These are phyloP conservation scores for Vanessa atalanta DNA, from an alignment of 1,140 invertebrate species.

Conservation along the genomic window DNA sequence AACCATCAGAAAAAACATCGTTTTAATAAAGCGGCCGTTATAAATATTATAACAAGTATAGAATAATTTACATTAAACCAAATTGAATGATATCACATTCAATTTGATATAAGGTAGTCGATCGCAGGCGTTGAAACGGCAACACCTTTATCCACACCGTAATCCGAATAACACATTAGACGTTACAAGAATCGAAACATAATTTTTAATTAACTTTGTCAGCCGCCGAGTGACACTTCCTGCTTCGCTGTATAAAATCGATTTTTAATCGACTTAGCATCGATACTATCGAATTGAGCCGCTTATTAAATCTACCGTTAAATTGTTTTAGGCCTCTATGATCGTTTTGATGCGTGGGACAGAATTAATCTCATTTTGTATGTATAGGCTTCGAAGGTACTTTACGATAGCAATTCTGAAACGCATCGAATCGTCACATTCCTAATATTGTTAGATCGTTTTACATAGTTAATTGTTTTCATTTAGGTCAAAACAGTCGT, in stretches of 20 bases:
- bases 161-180: conserved; percentile 14
- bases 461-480: too few relatives aligned
- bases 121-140: conserved; percentile 4
- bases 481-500: too few relatives aligned
- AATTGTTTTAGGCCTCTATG: conserved; percentile 40
- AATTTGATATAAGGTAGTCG: neutral
- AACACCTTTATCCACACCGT: neutral
- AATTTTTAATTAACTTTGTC: conserved; percentile 52
- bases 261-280: conserved; percentile 49
- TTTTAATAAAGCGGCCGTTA: too few relatives aligned
- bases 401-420: too few relatives aligned
- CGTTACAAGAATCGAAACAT: conserved; percentile 23
- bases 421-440: too few relatives aligned
- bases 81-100: too few relatives aligned
- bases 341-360: conserved; percentile 17
- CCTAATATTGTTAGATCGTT: too few relatives aligned
- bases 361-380: conserved; percentile 23
- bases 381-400: neutral
- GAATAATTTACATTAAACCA: too few relatives aligned
- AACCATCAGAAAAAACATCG: too few relatives aligned
- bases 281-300: conserved; percentile 36
- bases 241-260: conserved; percentile 40
- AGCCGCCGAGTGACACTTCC: conserved; percentile 48
- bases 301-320: conserved; percentile 54
- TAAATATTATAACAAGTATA: too few relatives aligned